Conservation (phyloP, 2,888 invertebrate genomes). For the Harpalus rufipes region DNA sequence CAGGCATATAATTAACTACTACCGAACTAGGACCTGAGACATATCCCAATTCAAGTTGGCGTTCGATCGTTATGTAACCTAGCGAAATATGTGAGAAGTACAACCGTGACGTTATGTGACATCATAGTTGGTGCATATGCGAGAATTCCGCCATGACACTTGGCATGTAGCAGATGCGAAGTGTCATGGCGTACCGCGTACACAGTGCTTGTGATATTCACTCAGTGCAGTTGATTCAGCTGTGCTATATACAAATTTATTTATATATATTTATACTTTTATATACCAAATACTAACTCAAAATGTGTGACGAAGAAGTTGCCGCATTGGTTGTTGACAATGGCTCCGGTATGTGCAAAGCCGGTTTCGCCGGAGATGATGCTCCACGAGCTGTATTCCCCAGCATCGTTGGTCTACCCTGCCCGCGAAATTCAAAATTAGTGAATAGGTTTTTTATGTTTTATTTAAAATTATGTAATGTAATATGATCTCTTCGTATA, state of each 20-base stretch:
- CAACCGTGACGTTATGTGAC: too few relatives aligned
- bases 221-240: constrained; percentile 71
- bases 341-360: constrained; percentile 99
- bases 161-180: too few relatives aligned
- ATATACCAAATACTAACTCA: constrained; percentile 74
- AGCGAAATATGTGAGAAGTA: too few relatives aligned
- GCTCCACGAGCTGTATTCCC: constrained; percentile 97
- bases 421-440: too few relatives aligned
- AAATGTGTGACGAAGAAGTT: constrained; percentile 95
- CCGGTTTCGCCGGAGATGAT: constrained; percentile 97
- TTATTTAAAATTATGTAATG: too few relatives aligned
- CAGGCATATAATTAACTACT: constrained; percentile 98
- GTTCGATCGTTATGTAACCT: too few relatives aligned
- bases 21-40: constrained; percentile 99
- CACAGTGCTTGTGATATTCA: constrained; percentile 74
- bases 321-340: constrained; percentile 97
- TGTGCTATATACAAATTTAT: constrained; percentile 71
- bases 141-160: too few relatives aligned
- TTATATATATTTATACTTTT: constrained; percentile 72
- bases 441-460: too few relatives aligned
- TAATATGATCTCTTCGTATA: too few relatives aligned
- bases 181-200: too few relatives aligned
- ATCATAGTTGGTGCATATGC: too few relatives aligned
- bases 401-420: constrained; percentile 95
- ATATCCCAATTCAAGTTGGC: too few relatives aligned